Percentiles rank a stretch among this genome's conserved stretches.
Conservation (phyloP, 1,140 invertebrate species). For the Heliothis subflexa region DNA sequence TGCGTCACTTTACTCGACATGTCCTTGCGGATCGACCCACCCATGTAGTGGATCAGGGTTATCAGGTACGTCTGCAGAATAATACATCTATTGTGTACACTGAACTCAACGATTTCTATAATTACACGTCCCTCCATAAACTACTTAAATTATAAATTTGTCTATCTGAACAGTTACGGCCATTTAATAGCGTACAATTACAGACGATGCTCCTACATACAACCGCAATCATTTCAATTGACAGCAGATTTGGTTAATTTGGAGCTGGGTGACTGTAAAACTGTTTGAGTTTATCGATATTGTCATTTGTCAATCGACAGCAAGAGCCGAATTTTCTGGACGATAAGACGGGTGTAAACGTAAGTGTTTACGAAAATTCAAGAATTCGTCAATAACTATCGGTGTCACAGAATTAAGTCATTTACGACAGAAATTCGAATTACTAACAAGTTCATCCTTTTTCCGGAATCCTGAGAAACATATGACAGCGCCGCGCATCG, state of each 20-base stretch:
- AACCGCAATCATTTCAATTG: neutral
- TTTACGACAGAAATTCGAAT: neutral
- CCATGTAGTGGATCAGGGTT: slow-evolving; percentile 96
- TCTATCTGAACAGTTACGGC: neutral
- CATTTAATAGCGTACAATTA: too few relatives aligned
- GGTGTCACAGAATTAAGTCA: too few relatives aligned
- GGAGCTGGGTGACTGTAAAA: neutral
- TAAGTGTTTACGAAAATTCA: neutral
- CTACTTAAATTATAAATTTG: neutral
- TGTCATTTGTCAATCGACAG: neutral
- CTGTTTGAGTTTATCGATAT: neutral
- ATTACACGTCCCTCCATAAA: neutral
- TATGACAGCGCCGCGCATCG: slow-evolving; percentile 94
- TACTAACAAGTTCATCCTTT: slow-evolving; percentile 93
- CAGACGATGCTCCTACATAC: neutral
- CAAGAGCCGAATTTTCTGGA: neutral
- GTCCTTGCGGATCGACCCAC: slow-evolving; percentile 96
- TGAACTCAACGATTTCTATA: neutral
- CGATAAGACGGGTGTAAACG: neutral
- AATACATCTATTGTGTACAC: slow-evolving; percentile 1
- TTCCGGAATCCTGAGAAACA: slow-evolving; percentile 96
- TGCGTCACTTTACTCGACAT: slow-evolving; percentile 96
- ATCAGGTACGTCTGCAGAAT: slow-evolving; percentile 91
- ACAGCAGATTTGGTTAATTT: neutral
- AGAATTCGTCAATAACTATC: neutral